Base-by-base conservation (phyloP, 2,113 vertebrate genomes). In the Pterocles burchelli region DNA sequence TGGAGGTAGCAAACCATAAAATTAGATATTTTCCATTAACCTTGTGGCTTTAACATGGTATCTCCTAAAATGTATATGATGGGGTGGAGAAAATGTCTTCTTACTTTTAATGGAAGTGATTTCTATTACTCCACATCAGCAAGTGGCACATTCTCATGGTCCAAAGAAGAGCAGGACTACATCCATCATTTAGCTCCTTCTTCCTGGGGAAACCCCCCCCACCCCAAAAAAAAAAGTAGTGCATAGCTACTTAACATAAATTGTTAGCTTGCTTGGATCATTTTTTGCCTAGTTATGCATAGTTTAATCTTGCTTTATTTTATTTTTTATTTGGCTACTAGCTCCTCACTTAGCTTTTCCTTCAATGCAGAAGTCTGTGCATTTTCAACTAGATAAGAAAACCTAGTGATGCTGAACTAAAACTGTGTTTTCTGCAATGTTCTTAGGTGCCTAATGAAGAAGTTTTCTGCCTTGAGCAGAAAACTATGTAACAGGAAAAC, bases 91-190 rank as follows among this genome's bases (percentile, higher is more conserved):
- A 73, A 83, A 67, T 5, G 12, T 45, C 26, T 14, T 77, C 63
- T 90, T 89, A 57, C 17, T 79, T 90, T 28, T 51, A 48, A 52
- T 59, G 52, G 46, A 43, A 62, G 9, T 51, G 34, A 26, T 24
- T 9, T 48, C 45, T 85, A 2, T 58, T 83, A 61, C 43, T 65
- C 63, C 76, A 49, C 13, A 45, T 45, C 9, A 72, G 10, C 13
- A 65, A 46, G 26, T 34, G 25, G 10, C 12, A 5, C 34, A 18
- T 62, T 88, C 24, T 67, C 7, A 4, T 21, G 20, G 5, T 36
- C n/a, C 24, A 36, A 46, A 65, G 29, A 61, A 65, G 31, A 34
- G 5, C 0, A 1, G 22, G 15, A n/a, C 21, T 43, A 4, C 0
- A 1, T 55, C 21, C 8, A 12, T 62, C 36, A 25, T 61, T 88